Evolutionary conservation across 1,140 invertebrate genomes (phyloP), one percentile per base, ranked within the genome.

Genomic region (Eueides isabella): DNA sequence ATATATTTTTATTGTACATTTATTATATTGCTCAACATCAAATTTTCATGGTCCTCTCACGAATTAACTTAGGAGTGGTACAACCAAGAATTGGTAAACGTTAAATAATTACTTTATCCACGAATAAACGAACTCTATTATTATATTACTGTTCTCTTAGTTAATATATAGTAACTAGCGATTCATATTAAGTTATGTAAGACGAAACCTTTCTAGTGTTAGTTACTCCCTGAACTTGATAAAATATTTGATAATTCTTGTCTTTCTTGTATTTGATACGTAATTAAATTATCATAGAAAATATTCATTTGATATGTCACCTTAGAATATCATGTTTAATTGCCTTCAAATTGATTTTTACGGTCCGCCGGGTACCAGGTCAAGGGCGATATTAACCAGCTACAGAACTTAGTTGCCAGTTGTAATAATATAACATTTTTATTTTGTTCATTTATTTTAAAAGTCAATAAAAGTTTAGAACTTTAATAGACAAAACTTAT

Each of bases 301-400:
- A 26, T 23, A 55, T 26, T 44, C 5, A 44, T 19, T 55, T 26
- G 12, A 26, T 4, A n/a, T 55, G 1, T 70, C 19, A 62, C 35
- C 28, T 62, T 70, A 12, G 31, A 33, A 61, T 19, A 41, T 62
- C 31, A 26, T 62, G 31, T 35, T 70, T 70, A 70, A 70, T 70
- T 70, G 61, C 68, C 68, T 63, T 70, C 61, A 70, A 70, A 70
- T 70, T 70, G 68, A 70, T 70, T 70, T 70, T 63, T 61, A 41
- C 61, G 68, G 55, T 70, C 61, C 30, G 31, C 61, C 61, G 61
- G 68, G 68, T 70, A 61, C 68, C 48, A 70, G 68, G 68, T 70
- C 68, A 70, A 41, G 68, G 68, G 26, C 33, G 61, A 6, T 70
- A 70, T 41, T 33, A 70, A 23, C 38, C 16, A 26, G 48, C 67